Evolutionary conservation across 2,113 vertebrate genomes (phyloP), one percentile per base, ranked within the genome.

Genomic region (Abramis brama): DNA sequence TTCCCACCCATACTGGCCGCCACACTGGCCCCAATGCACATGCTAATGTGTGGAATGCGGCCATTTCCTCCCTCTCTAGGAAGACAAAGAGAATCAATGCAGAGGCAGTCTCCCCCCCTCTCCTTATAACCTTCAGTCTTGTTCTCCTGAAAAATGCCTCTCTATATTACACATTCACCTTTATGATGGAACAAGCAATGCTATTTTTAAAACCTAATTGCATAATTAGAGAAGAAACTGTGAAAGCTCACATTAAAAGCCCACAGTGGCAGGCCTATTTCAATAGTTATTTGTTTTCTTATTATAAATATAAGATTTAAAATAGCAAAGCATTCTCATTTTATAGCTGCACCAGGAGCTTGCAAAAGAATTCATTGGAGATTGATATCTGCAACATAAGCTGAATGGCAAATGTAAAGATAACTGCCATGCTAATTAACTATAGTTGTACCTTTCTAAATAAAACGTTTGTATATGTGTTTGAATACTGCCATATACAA

Each of bases 21-120:
- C 75, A 87, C 57, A 88, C 89, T 88, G 88, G 87, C 91, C 90
- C 90, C 92, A 90, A 94, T 95, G 94, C 90, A 93, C 94, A 94
- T 95, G 94, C 92, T 95, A 95, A 95, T 94, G 92, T 91, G 85
- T 94, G 93, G 95, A 95, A 95, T 95, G 94, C 45, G 84, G 90
- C 92, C 92, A 95, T 94, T 95, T 95, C 94, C 94, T 95, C 93
- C 90, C 92, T 91, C 83, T 89, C 85, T 87, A 91, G 88, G 86
- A 91, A 94, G 92, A 95, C 93, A 95, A 95, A 95, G 92, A 92
- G 91, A 93, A 90, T 85, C 88, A 70, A 87, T 86, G 88, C 88
- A 85, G 84, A 88, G 92, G 89, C 83, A 27, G 43, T 71, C 64
- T 10, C 39, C 77, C 82, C 60, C 19, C 59, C 68, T 57, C 60